These are phyloP conservation scores for Myotis pilosus DNA, from an alignment of 2,797 vertebrate genomes.

Conservation along the genomic window DNA sequence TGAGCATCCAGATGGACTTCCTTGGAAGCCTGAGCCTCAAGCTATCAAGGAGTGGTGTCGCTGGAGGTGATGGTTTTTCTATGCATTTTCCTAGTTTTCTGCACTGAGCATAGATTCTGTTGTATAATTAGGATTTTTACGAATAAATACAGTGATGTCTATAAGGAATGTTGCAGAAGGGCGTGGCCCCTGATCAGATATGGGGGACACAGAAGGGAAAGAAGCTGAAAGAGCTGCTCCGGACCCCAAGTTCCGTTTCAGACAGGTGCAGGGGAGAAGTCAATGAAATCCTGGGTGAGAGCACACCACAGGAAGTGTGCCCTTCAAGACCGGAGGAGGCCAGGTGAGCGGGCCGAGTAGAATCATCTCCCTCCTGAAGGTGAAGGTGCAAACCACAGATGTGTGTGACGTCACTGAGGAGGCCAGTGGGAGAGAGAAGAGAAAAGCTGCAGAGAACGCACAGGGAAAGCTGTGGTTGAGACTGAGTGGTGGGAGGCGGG, in stretches of 20 bases:
- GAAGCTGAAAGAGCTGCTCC: neutral
- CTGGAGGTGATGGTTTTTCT: neutral
- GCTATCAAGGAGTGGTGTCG: no score
- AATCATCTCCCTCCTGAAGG: no score
- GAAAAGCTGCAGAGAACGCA: neutral
- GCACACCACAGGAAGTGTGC: neutral
- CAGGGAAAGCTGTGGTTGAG: neutral
- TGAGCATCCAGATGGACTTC: rapidly evolving
- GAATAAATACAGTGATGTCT: neutral
- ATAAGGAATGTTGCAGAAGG: neutral
- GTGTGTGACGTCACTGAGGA: neutral
- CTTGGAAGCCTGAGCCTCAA: neutral
- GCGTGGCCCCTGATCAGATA: neutral
- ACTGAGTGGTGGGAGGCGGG: neutral
- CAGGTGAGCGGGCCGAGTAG: no score
- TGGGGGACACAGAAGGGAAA: neutral
- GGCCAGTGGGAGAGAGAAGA: neutral
- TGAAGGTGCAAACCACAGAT: neutral
- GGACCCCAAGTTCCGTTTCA: neutral
- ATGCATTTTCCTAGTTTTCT: neutral
- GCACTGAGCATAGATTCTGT: no score
- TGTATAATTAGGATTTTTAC: neutral
- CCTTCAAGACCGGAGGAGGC: neutral
- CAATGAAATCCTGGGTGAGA: no score
- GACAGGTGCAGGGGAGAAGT: no score